Base-by-base conservation (phyloP, 2,113 vertebrate genomes). In the Chamaea fasciata region DNA sequence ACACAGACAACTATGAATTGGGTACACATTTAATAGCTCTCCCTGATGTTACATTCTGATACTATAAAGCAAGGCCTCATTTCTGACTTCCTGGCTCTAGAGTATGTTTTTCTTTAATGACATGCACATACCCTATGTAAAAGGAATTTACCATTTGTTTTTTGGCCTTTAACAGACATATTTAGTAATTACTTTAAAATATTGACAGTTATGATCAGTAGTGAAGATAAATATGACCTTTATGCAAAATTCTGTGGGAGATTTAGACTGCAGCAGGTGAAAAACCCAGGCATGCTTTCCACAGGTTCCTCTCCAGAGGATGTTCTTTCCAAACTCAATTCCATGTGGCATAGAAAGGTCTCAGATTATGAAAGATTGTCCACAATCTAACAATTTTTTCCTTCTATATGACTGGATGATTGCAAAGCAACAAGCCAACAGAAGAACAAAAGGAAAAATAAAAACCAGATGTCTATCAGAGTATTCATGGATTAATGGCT, bases 31-130 rank as follows among this genome's bases (percentile, higher is more conserved):
- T 94, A 82, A 68, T 27, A 87, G 49, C 17, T 84, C 56, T 87
- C 56, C 49, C 53, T 59, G 39, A 91, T 56, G 37, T 71, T 89
- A 64, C 41, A 56, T 92, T 89, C 50, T 5, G 23, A 85, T 75
- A 57, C 41, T 65, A 42, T 39, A 79, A 94, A 85, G 33, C 9
- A 71, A 83, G n/a, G 49, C 33, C 49, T 65, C 53, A 53, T 69
- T 89, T 89, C 87, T 89, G 75, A 62, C 53, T 94, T 89, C 14
- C 31, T 82, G 77, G 64, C 62, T 95, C 62, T 87, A 49, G 5
- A 89, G 18, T 64, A 92, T 71, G 74, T 91, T 96, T 89, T 83
- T 62, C n/a, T 92, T 94, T 87, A 59, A 92, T 91, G 85, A 94
- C 24, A 85, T 47, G 57, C 33, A 91, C 41, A 75, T 69, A 91